Conservation (phyloP, 1,140 invertebrate genomes). For the Atta texana region DNA sequence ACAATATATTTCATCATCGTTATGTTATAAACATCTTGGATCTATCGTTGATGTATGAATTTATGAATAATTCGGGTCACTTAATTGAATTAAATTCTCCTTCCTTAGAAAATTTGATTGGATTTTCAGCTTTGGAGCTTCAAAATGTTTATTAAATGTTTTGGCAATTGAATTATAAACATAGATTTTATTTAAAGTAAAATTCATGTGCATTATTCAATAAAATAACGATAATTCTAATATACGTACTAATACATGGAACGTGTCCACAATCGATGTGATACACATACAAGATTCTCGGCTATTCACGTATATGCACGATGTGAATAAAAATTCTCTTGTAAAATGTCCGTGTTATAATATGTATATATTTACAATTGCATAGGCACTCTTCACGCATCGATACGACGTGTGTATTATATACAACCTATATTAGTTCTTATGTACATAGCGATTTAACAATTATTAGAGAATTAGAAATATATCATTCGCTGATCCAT, state of each 20-base stretch:
- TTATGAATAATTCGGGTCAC: neutral
- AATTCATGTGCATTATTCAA: neutral
- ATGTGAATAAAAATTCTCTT: slow-evolving; percentile 42
- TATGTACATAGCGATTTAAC: slow-evolving; percentile 61
- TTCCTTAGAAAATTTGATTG: neutral
- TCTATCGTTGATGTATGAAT: neutral
- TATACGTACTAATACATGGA: slow-evolving; percentile 47
- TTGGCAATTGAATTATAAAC: neutral
- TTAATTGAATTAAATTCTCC: neutral
- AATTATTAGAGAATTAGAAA: slow-evolving; percentile 32
- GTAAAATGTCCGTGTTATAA: slow-evolving; percentile 39
- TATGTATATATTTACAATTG: slow-evolving; percentile 68
- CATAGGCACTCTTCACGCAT: slow-evolving; percentile 44
- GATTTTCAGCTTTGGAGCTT: too few species aligned
- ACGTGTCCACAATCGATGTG: slow-evolving; percentile 61
- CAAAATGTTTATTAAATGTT: neutral
- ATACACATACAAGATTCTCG: slow-evolving; percentile 5
- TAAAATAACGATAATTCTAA: slow-evolving; percentile 20
- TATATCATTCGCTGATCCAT: slow-evolving; percentile 58
- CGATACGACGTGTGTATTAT: slow-evolving; percentile 52
- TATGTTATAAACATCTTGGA: slow-evolving; percentile 52
- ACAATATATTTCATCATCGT: slow-evolving; percentile 69
- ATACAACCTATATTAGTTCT: slow-evolving; percentile 58
- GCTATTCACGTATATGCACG: slow-evolving; percentile 6
- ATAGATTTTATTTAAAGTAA: slow-evolving; percentile 1